These are phyloP conservation scores for Struthidea cinerea DNA, from an alignment of 2,113 vertebrate genomes.

Conservation along the genomic window DNA sequence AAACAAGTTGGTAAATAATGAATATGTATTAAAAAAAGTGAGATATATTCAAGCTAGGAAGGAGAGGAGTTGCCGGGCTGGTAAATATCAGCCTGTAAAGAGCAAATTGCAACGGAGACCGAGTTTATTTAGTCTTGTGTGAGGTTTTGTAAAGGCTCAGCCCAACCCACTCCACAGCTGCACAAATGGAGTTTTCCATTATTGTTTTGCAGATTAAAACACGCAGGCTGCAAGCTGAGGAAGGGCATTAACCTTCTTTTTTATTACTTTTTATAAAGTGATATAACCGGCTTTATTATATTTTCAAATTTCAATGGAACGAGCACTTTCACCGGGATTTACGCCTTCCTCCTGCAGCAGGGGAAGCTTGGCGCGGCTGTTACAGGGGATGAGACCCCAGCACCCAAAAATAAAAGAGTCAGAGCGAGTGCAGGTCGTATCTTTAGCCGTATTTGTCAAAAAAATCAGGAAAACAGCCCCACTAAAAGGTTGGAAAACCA, in stretches of 20 bases:
- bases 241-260: neutral
- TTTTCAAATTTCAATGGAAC: neutral
- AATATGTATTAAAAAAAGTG: conserved; percentile 55
- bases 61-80: conserved; percentile 37
- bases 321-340: neutral
- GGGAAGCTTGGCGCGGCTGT: neutral
- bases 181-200: conserved; percentile 2
- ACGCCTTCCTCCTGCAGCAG: neutral
- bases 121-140: conserved; percentile 21
- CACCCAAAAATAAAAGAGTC: neutral
- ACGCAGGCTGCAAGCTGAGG: neutral
- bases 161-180: neutral
- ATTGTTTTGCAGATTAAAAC: conserved; percentile 36
- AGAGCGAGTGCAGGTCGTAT: fast-evolving
- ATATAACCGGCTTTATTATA: neutral
- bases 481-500: neutral
- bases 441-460: neutral
- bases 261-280: neutral
- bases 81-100: conserved; percentile 66
- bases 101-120: conserved; percentile 21
- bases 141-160: neutral
- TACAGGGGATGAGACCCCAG: neutral
- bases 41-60: conserved; percentile 56
- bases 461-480: neutral
- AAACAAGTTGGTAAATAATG: conserved; percentile 67